Base-by-base conservation (phyloP, 2,113 vertebrate species). In the Malurus cyaneus region DNA sequence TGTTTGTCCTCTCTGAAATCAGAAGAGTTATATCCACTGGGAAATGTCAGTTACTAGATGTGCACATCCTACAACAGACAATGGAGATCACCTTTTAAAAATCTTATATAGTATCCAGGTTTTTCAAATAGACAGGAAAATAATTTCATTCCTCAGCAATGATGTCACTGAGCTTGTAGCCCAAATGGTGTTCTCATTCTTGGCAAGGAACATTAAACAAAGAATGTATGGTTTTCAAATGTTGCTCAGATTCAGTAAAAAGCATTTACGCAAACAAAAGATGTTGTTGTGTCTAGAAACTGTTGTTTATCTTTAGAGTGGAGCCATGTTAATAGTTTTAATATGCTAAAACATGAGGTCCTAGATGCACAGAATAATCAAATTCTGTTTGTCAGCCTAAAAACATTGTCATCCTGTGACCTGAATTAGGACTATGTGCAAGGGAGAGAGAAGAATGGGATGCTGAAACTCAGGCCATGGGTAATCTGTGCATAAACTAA, bases 101-200 rank as follows among this genome's bases (percentile, higher is more conserved):
- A 52, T 46, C 11, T 49, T 34, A 46, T 52, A 65, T 47, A 74
- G 50, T 34, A 52, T 95, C 56, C 83, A 93, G 25, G 34, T 25
- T 88, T 94, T 57, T 80, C n/a, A 78, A 96, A 73, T 88, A 93
- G 47, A 86, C 61, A 64, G 82, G 82, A 77, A 94, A 96, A 87
- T 92, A 1, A 92, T 93, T 76, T 90, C 34, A 93, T 97, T 82
- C 54, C 86, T 96, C 44, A 77, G 60, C 62, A 67, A 12, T 96
- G 93, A 97, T 82, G 85, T 97, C 92, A 94, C 66, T 71, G 67
- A 80, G 70, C 62, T 73, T 92, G 69, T 84, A 90, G 76, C 92
- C 96, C 96, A 95, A 96, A 49, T 91, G 82, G 25, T 95, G 94
- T 88, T 95, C 95, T 96, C 94, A 96, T 92, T 96, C 92, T 91